Evolutionary conservation across 2,113 vertebrate species (phyloP).

Genomic region (Melanocharis versteri): DNA sequence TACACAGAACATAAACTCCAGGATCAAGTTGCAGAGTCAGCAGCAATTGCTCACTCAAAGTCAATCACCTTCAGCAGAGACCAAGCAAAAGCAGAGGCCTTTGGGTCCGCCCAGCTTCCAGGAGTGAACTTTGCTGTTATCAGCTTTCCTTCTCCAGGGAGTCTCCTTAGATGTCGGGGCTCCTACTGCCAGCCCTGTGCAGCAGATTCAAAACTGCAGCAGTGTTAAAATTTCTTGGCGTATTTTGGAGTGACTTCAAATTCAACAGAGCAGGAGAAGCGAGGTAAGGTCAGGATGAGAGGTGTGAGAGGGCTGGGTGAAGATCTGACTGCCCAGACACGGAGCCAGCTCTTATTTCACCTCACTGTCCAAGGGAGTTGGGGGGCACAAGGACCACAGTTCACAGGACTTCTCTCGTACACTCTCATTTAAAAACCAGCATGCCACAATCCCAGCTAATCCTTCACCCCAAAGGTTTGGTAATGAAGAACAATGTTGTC

Average conservation of each 20-base stretch:
- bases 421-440: background rate
- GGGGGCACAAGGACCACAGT: background rate
- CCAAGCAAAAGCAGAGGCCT: slow-evolving; percentile 42
- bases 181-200: background rate
- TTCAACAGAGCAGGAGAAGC: background rate
- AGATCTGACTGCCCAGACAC: background rate
- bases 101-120: background rate
- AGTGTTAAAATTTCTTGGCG: background rate
- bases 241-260: background rate
- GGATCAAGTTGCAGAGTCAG: slow-evolving; percentile 61
- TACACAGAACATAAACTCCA: slow-evolving; percentile 40
- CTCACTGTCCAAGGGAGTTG: background rate
- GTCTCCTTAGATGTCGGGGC: background rate
- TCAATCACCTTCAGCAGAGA: slow-evolving; percentile 43
- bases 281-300: background rate
- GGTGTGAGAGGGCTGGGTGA: background rate
- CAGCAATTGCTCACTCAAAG: slow-evolving; percentile 60
- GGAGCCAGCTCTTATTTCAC: background rate
- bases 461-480: background rate
- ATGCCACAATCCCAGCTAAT: background rate
- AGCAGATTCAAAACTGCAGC: background rate
- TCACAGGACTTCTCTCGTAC: background rate
- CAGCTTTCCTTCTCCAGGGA: background rate
- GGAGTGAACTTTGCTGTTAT: background rate
- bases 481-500: background rate